phyloP scores from a whole-genome alignment of 2,113 vertebrate genomes.

The Antennarius striatus region DNA sequence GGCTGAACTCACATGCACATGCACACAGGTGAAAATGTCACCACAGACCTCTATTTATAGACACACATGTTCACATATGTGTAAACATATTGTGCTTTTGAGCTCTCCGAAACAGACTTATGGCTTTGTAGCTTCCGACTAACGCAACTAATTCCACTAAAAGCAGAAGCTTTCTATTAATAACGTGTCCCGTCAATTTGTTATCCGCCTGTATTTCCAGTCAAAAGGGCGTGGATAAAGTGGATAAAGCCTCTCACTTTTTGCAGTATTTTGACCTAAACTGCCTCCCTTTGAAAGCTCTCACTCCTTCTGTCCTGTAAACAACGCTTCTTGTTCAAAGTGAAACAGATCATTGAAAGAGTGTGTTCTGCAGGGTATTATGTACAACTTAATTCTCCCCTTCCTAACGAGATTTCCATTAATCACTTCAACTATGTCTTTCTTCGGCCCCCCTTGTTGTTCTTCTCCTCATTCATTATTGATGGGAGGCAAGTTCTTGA shows the following conservation, averaged over 20 bases:
- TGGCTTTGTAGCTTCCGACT: constrained; percentile 13
- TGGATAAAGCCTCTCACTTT: constrained; percentile 13
- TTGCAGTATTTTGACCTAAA: not conserved
- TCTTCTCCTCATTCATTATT: constrained; percentile 63
- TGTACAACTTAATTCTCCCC: not conserved
- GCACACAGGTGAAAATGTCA: constrained; percentile 52
- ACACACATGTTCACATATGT: constrained; percentile 15
- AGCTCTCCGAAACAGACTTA: not conserved
- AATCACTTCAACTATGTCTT: constrained; percentile 35
- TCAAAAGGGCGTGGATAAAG: constrained; percentile 2
- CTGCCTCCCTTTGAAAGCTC: constrained; percentile 1
- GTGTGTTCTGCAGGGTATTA: constrained; percentile 16
- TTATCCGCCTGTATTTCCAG: not conserved
- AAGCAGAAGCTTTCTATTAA: constrained; percentile 35
- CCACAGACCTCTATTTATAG: constrained; percentile 58
- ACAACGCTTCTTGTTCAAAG: not conserved
- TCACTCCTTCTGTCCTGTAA: constrained; percentile 1
- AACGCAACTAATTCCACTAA: constrained; percentile 45
- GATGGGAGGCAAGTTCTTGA: constrained; percentile 50
- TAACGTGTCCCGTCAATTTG: constrained; percentile 13
- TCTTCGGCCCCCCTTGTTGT: constrained; percentile 31
- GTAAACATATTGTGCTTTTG: constrained; percentile 28
- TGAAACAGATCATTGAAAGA: constrained; percentile 17
- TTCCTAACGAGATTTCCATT: constrained; percentile 60
- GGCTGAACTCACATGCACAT: constrained; percentile 47